Conservation (phyloP, 2,888 invertebrate species). For the Spisula solida region DNA sequence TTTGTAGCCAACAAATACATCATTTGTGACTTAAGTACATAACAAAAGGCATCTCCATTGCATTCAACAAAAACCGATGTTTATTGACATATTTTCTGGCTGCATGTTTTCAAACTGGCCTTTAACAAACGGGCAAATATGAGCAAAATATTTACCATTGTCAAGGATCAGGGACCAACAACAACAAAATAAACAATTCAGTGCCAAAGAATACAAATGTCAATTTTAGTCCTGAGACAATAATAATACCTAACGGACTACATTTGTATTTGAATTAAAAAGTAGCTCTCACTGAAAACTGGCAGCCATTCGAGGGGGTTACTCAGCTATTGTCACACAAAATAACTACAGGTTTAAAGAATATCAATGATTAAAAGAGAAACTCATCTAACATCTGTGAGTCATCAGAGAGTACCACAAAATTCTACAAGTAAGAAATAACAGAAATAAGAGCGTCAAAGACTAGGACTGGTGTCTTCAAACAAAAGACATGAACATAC, state of each 20-base stretch:
- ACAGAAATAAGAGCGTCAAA: too few relatives aligned
- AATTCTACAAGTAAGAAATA: too few relatives aligned
- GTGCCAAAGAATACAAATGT: neutral
- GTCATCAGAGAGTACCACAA: too few relatives aligned
- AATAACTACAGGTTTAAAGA: too few relatives aligned
- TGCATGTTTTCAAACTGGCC: constrained; percentile 3
- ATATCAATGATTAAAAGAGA: too few relatives aligned
- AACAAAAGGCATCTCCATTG: neutral
- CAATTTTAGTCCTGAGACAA: neutral
- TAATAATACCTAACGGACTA: neutral
- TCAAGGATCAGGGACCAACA: neutral
- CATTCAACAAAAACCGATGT: neutral
- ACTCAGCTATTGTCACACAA: constrained; percentile 9
- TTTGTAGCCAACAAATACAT: constrained; percentile 46
- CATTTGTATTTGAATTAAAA: neutral
- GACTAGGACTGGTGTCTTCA: too few relatives aligned
- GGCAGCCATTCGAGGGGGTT: neutral
- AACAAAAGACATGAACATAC: too few relatives aligned
- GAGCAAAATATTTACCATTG: neutral
- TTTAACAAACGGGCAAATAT: neutral
- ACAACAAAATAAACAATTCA: neutral
- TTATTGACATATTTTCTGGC: constrained; percentile 1
- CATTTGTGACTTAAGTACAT: constrained; percentile 50
- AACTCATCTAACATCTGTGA: too few relatives aligned
- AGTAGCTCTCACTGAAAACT: neutral